Conservation (phyloP, 2,797 vertebrate genomes). For the Glossophaga mutica region DNA sequence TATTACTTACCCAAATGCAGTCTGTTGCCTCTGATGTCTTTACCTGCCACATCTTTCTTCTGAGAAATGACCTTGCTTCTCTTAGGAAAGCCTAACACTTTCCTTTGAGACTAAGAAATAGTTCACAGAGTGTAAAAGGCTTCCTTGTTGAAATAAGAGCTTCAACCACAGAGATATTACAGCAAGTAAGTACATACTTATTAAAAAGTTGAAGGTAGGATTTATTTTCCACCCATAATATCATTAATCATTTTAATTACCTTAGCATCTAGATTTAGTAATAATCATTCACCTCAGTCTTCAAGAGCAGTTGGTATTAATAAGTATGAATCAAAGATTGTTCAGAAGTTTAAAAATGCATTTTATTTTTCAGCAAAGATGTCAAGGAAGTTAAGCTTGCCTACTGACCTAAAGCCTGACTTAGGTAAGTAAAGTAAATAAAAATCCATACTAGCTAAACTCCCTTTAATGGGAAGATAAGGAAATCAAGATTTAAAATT, state of each 20-base stretch:
- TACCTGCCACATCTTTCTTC: background rate
- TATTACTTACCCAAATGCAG: background rate
- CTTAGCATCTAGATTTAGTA: constrained; percentile 5
- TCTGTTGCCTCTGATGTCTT: background rate
- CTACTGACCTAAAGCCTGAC: constrained; percentile 99
- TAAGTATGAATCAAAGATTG: constrained; percentile 27
- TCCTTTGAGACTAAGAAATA: constrained; percentile 18
- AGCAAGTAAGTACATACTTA: constrained; percentile 61
- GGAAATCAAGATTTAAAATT: constrained; percentile 11
- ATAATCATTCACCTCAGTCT: constrained; percentile 56
- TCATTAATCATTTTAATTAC: constrained; percentile 47
- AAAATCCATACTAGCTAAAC: constrained; percentile 12
- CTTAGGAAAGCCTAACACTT: constrained; percentile 35
- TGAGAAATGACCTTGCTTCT: constrained; percentile 13
- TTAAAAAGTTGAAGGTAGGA: constrained; percentile 32
- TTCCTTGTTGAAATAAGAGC: constrained; percentile 51
- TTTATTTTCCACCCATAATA: constrained; percentile 61
- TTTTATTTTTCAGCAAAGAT: constrained; percentile 99
- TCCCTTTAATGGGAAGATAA: background rate
- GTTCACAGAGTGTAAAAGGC: constrained; percentile 12
- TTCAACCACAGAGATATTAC: constrained; percentile 41
- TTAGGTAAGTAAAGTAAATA: constrained; percentile 91
- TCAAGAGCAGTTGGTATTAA: constrained; percentile 56
- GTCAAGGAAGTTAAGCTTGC: constrained; percentile 99
- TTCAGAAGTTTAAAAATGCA: constrained; percentile 80